These are phyloP conservation scores for Lasioglossum malachurum DNA, from an alignment of 2,888 invertebrate species.

Conservation along the genomic window DNA sequence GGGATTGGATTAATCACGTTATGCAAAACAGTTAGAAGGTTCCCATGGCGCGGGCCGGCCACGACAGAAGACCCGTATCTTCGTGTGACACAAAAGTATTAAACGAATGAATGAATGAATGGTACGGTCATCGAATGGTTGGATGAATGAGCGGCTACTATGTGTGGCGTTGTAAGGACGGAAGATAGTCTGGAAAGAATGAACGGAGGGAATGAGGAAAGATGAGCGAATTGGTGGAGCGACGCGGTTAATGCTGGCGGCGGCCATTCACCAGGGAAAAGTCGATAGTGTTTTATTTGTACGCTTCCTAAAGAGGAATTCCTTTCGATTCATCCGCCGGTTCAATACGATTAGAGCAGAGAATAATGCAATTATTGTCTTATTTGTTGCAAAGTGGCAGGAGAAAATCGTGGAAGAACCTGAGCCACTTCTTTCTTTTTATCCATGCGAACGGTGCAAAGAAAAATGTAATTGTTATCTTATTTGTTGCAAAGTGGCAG, in stretches of 20 bases:
- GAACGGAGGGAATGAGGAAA: constrained; percentile 20
- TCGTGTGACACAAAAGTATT: constrained; percentile 83
- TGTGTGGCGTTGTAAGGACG: constrained; percentile 41
- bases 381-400: too few relatives aligned
- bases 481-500: too few relatives aligned
- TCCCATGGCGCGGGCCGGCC: constrained; percentile 75
- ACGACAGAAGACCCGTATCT: constrained; percentile 82
- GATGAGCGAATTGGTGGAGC: constrained; percentile 18
- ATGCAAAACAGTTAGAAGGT: constrained; percentile 82
- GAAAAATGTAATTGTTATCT: too few relatives aligned
- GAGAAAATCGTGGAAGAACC: too few relatives aligned
- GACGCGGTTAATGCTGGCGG: not conserved
- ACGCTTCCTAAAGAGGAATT: too few relatives aligned
- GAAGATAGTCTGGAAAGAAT: constrained; percentile 25
- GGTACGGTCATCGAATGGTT: constrained; percentile 63
- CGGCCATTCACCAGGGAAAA: not conserved
- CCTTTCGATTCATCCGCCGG: too few relatives aligned
- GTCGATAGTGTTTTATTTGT: not conserved
- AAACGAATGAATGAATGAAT: constrained; percentile 82
- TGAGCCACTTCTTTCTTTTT: too few relatives aligned
- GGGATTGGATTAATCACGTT: constrained; percentile 79
- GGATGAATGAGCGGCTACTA: constrained; percentile 55
- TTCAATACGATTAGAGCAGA: too few relatives aligned
- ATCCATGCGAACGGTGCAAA: too few relatives aligned
- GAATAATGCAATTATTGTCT: too few relatives aligned